Evolutionary conservation across 1,140 invertebrate species (phyloP), one percentile per base, ranked within the genome.

Genomic region (Pissodes strobi): DNA sequence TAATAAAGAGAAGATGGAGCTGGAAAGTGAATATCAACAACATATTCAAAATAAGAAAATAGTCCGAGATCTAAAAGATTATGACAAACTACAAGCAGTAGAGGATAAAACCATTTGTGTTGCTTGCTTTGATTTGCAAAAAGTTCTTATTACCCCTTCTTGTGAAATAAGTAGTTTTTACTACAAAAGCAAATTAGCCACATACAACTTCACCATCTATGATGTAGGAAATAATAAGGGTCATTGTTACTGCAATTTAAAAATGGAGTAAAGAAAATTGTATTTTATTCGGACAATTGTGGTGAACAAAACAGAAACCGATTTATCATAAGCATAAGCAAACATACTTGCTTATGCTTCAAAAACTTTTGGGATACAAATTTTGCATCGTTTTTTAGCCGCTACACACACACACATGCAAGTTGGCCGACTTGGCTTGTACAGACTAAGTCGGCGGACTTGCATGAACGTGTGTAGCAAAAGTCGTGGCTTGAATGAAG

Each of bases 241-340:
- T 9, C 25, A 27, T 9, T 27, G 25, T 9, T 27, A 27, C 12
- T 13, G n/a, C 38, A 41, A 41, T 1, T 41, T 41, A 5, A 41
- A 41, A 17, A n/a, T 41, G 38, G 38, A 10, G 18, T 21, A 48
- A 48, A 48, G 17, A 22, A 48, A 48, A 25, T 48, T 22, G 22
- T 48, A 48, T 48, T 48, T 48, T 48, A 48, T 48, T 48, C 18
- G 12, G 45, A 48, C 45, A 48, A 48, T 9, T 48, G 45, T 48
- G 21, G 45, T 12, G 5, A 19, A 48, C 17, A 41, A 41, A 41
- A 17, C 2, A n/a, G 17, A 41, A 15, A 5, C n/a, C n/a, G n/a
- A n/a, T n/a, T n/a, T n/a, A n/a, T n/a, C n/a, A n/a, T n/a, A n/a
- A n/a, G n/a, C n/a, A n/a, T n/a, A n/a, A n/a, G n/a, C n/a, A n/a